Evolutionary conservation across 2,113 vertebrate species (phyloP).

Genomic region (Chitala chitala): DNA sequence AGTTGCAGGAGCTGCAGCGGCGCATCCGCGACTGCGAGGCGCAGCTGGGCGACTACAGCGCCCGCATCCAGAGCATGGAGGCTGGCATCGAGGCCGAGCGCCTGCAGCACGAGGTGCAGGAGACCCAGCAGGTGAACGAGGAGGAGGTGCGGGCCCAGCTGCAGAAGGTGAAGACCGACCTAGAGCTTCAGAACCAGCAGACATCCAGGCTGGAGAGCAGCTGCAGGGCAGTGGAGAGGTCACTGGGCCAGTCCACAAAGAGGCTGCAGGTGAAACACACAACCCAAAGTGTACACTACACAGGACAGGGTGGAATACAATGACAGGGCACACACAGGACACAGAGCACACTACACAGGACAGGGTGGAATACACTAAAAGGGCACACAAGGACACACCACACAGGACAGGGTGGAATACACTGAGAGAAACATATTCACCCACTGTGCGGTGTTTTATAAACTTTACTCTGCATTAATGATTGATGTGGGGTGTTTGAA

Average conservation of each 20-base stretch:
- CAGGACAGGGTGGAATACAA: no score
- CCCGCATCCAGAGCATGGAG: conserved; percentile 78
- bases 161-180: conserved; percentile 76
- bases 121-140: conserved; percentile 81
- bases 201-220: conserved; percentile 85
- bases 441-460: no score
- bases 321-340: no score
- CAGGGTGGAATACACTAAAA: no score
- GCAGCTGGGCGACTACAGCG: conserved; percentile 75
- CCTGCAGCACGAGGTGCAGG: conserved; percentile 76
- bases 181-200: conserved; percentile 86
- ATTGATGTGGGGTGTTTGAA: no score
- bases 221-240: conserved; percentile 85
- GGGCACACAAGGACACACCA: no score
- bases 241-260: conserved; percentile 81
- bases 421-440: no score
- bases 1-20: conserved; percentile 80
- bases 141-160: conserved; percentile 83
- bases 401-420: no score
- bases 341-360: no score
- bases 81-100: conserved; percentile 81
- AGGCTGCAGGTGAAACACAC: conserved; percentile 73
- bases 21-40: conserved; percentile 76
- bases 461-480: no score
- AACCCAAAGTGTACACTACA: no score